phyloP scores from a whole-genome alignment of 2,888 invertebrate species.

The Leptinotarsa peninsularis region DNA sequence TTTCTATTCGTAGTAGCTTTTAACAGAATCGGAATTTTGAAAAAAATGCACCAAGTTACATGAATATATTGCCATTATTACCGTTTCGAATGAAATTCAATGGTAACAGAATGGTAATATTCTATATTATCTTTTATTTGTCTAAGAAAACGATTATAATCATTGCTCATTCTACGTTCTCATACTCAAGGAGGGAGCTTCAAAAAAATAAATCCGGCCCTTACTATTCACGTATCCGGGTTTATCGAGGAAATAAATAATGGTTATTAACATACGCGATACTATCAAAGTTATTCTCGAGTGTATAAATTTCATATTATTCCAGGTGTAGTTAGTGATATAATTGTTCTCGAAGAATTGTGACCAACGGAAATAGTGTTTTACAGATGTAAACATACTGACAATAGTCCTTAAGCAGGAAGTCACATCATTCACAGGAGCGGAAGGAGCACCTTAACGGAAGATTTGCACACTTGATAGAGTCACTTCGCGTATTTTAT shows the following conservation, averaged over 20 bases:
- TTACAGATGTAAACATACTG: slow-evolving; percentile 59
- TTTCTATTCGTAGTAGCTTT: too few relatives aligned
- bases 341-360: slow-evolving; percentile 44
- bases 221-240: slow-evolving; percentile 33
- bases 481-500: slow-evolving; percentile 38
- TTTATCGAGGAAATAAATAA: slow-evolving; percentile 50
- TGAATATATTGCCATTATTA: too few relatives aligned
- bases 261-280: slow-evolving; percentile 50
- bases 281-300: slow-evolving; percentile 47
- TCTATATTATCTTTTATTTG: too few relatives aligned
- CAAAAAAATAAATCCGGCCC: background rate
- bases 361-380: slow-evolving; percentile 51
- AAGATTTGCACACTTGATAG: slow-evolving; percentile 44
- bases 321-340: slow-evolving; percentile 48
- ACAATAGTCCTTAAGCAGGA: slow-evolving; percentile 54
- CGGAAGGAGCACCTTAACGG: slow-evolving; percentile 47
- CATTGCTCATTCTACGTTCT: too few relatives aligned
- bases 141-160: too few relatives aligned
- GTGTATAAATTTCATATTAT: slow-evolving; percentile 47
- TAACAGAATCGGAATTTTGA: too few relatives aligned
- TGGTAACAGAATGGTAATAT: too few relatives aligned
- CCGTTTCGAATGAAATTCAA: too few relatives aligned
- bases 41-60: too few relatives aligned
- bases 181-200: too few relatives aligned
- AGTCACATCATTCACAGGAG: slow-evolving; percentile 45